Evolutionary conservation across 2,113 vertebrate genomes (phyloP).

Genomic region (Brachyhypopomus gauderio): DNA sequence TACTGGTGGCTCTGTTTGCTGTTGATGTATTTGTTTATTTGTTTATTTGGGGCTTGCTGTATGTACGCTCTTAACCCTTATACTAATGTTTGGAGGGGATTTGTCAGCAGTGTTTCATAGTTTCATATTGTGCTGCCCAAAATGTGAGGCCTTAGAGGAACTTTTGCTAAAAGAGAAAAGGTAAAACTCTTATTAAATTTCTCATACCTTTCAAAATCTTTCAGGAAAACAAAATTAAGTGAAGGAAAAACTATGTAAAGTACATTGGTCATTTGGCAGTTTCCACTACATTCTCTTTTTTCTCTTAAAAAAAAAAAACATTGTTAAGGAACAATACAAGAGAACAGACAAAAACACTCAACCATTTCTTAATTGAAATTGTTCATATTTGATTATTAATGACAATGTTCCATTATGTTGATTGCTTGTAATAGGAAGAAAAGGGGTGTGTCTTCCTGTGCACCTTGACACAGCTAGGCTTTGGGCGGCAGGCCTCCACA

Average conservation of each 20-base stretch:
- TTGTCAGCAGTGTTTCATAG: conserved; percentile 86
- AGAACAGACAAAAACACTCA: conserved; percentile 43
- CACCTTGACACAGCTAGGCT: conserved; percentile 99
- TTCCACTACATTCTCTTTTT: conserved; percentile 75
- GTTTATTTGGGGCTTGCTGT: conserved; percentile 79
- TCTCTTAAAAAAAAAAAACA: conserved; percentile 60
- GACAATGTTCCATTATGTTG: conserved; percentile 99
- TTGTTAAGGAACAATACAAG: conserved; percentile 66
- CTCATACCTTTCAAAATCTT: conserved; percentile 70
- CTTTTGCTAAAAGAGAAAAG: conserved; percentile 88
- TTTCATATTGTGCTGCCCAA: conserved; percentile 84
- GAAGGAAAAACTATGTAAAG: conserved; percentile 53
- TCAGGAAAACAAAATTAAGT: conserved; percentile 37
- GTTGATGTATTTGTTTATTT: conserved; percentile 70
- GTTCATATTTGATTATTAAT: conserved; percentile 98
- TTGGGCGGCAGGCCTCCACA: conserved; percentile 99
- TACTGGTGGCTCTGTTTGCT: conserved; percentile 86
- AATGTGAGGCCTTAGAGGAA: conserved; percentile 92
- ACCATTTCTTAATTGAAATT: conserved; percentile 79
- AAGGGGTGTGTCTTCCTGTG: conserved; percentile 99
- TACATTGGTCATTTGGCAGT: conserved; percentile 90
- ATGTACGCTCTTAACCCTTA: conserved; percentile 90
- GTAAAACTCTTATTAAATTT: conserved; percentile 92
- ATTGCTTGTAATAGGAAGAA: conserved; percentile 99
- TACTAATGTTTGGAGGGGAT: conserved; percentile 97